phyloP scores from a whole-genome alignment of 1,140 invertebrate species.

The Hyposmocoma kahamanoa region DNA sequence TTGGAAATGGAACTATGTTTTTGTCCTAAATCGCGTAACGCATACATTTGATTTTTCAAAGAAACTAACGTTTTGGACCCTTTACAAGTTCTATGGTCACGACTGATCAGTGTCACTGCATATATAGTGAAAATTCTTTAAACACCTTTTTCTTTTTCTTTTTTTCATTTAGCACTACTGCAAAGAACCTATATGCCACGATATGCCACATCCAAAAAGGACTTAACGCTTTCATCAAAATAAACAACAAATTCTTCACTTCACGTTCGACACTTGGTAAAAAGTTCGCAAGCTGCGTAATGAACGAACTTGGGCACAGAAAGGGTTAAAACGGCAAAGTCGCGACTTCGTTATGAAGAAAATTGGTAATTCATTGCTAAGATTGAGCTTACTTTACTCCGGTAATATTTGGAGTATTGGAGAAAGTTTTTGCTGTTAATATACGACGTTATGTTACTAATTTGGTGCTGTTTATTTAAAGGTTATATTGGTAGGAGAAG shows the following conservation, averaged over 20 bases:
- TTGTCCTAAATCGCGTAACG: no score
- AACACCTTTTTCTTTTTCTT: no score
- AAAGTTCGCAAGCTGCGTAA: conserved; percentile 36
- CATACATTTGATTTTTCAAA: no score
- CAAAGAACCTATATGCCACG: no score
- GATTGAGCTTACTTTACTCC: conserved; percentile 33
- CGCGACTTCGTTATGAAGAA: conserved; percentile 39
- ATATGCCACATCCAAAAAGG: neutral
- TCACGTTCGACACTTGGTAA: conserved; percentile 30
- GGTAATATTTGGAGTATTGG: conserved; percentile 23
- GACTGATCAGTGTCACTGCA: no score
- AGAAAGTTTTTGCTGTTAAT: conserved; percentile 12
- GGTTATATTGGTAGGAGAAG: no score
- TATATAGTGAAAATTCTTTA: no score
- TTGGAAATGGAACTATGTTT: no score
- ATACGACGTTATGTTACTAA: neutral
- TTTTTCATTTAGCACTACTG: no score
- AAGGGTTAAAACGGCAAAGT: conserved; percentile 43
- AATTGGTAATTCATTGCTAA: conserved; percentile 51
- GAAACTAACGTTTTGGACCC: no score
- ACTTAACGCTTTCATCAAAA: neutral
- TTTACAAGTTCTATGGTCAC: no score
- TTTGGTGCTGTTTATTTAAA: no score
- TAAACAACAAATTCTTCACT: conserved; percentile 30
- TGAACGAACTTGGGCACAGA: conserved; percentile 47